Evolutionary conservation across 1,140 invertebrate genomes (phyloP).

Genomic region (Gonioctena quinquepunctata): DNA sequence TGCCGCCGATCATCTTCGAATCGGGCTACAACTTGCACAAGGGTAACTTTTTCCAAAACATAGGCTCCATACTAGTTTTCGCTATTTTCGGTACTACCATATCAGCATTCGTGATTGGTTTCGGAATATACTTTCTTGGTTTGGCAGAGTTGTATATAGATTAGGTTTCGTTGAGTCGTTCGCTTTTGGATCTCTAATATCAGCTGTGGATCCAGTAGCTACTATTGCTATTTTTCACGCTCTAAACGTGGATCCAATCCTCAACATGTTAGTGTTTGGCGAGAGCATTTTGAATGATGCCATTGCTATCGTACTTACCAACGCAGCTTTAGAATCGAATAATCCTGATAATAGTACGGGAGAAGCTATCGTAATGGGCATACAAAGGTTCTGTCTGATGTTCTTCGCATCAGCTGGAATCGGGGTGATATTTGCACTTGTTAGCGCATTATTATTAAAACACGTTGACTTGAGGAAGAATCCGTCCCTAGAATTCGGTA

Average conservation of each 20-base stretch:
- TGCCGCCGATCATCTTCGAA: slow-evolving; percentile 99
- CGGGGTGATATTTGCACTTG: slow-evolving; percentile 92
- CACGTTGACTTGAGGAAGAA: slow-evolving; percentile 96
- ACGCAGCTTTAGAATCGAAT: slow-evolving; percentile 80
- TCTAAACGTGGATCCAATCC: slow-evolving; percentile 89
- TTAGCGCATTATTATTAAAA: slow-evolving; percentile 92
- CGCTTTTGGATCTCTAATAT: slow-evolving; percentile 97
- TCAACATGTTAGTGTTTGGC: slow-evolving; percentile 99
- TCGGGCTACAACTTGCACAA: slow-evolving; percentile 98
- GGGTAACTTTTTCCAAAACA: slow-evolving; percentile 98
- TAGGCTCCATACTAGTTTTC: slow-evolving; percentile 93
- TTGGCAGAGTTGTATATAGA: slow-evolving; percentile 87
- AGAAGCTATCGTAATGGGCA: slow-evolving; percentile 86
- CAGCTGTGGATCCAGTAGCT: slow-evolving; percentile 98
- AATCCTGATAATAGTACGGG: slow-evolving; percentile 73
- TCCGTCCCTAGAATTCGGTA: slow-evolving; percentile 96
- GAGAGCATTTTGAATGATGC: slow-evolving; percentile 98
- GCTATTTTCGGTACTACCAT: slow-evolving; percentile 96
- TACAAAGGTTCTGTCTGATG: slow-evolving; percentile 93
- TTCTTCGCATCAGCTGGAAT: slow-evolving; percentile 98
- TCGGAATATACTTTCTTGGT: slow-evolving; percentile 92
- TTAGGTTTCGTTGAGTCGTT: slow-evolving; percentile 95
- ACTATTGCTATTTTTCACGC: slow-evolving; percentile 98
- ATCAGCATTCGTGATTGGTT: slow-evolving; percentile 91
- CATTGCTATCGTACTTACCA: slow-evolving; percentile 95